Conservation (phyloP, 2,888 invertebrate species). For the Mamestra brassicae region DNA sequence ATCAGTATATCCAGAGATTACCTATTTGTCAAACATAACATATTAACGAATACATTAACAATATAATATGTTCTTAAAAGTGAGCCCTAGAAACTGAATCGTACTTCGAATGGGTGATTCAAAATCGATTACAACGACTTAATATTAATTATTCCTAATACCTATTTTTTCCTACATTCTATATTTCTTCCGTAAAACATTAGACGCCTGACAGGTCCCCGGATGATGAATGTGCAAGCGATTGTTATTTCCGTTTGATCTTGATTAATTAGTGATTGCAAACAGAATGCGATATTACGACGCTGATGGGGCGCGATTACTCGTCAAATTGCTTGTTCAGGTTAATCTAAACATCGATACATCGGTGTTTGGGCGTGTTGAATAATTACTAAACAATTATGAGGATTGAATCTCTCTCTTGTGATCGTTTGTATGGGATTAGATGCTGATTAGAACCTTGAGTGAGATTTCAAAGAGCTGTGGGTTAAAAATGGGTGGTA, state of each 20-base stretch:
- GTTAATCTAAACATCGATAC: constrained; percentile 64
- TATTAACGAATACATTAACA: no score
- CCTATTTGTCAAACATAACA: no score
- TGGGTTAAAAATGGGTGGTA: not conserved
- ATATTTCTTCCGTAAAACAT: constrained; percentile 62
- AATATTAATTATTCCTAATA: not conserved
- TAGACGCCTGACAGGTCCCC: constrained; percentile 38
- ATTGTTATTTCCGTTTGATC: constrained; percentile 85
- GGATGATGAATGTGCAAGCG: constrained; percentile 73
- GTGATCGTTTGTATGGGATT: constrained; percentile 9
- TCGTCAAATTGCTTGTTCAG: constrained; percentile 66
- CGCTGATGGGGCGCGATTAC: constrained; percentile 77
- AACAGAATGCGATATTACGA: constrained; percentile 86
- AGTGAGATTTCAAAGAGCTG: not conserved
- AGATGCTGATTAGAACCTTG: not conserved
- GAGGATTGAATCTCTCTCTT: not conserved
- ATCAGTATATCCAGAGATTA: no score
- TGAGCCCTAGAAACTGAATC: no score
- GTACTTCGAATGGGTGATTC: no score
- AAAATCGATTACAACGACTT: not conserved
- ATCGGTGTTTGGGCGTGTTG: constrained; percentile 36
- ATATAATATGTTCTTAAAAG: no score
- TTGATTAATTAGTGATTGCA: constrained; percentile 87
- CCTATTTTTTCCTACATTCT: not conserved
- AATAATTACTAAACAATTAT: constrained; percentile 38